phyloP scores from a whole-genome alignment of 2,113 vertebrate genomes.

The Platysteira castanea region DNA sequence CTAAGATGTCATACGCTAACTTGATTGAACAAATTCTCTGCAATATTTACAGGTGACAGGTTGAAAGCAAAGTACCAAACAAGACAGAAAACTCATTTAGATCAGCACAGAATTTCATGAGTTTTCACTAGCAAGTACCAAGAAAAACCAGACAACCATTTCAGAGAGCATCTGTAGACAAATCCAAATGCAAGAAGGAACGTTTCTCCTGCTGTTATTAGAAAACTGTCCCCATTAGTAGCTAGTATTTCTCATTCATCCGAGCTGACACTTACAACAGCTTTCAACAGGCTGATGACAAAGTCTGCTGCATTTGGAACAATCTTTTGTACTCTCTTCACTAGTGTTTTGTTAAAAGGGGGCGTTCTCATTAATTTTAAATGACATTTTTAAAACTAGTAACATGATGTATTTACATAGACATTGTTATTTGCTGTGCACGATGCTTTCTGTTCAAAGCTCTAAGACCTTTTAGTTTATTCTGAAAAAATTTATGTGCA shows the following conservation, averaged over 20 bases:
- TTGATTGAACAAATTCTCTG: background rate
- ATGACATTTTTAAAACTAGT: background rate
- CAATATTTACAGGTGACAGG: background rate
- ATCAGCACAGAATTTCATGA: background rate
- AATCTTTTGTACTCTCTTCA: background rate
- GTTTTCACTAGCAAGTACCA: background rate
- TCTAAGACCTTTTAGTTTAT: background rate
- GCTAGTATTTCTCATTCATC: background rate
- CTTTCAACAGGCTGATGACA: background rate
- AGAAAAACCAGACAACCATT: background rate
- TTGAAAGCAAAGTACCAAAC: background rate
- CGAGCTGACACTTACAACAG: background rate
- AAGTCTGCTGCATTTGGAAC: background rate
- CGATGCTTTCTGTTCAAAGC: background rate
- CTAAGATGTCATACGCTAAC: background rate
- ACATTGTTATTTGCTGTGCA: background rate
- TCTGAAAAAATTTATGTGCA: background rate
- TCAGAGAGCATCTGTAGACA: background rate
- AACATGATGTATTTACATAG: background rate
- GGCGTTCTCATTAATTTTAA: background rate
- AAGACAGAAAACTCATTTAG: background rate
- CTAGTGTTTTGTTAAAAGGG: background rate
- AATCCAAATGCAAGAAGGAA: background rate
- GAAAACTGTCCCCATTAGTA: background rate
- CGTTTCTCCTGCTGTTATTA: background rate